Percentiles rank a stretch among this genome's conserved stretches.
Conservation (phyloP, 2,113 vertebrate species). For the Tragelaphus scriptus region DNA sequence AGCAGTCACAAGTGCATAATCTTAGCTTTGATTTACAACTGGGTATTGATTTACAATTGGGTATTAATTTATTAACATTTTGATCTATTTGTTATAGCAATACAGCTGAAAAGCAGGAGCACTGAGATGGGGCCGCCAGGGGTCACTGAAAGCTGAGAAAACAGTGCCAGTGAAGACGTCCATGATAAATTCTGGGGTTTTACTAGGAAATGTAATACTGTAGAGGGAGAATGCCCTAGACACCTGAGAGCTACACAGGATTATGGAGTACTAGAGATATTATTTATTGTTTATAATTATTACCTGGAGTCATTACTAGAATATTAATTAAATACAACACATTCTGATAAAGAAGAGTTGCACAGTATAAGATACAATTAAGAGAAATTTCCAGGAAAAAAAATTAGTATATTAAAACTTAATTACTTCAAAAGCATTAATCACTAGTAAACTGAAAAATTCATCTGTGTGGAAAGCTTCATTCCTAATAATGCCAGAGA, state of each 20-base stretch:
- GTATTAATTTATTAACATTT: not conserved
- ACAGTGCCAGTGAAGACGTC: not conserved
- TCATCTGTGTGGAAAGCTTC: not conserved
- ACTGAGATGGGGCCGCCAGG: not conserved
- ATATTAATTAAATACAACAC: not conserved
- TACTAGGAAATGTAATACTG: not conserved
- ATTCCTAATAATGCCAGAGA: not conserved
- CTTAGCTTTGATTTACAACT: not conserved
- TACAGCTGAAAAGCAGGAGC: not conserved
- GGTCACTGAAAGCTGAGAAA: not conserved
- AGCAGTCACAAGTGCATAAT: not conserved
- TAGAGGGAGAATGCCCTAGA: not conserved
- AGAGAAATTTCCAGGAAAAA: constrained; percentile 8
- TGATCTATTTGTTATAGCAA: not conserved
- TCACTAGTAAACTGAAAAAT: constrained; percentile 15
- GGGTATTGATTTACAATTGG: not conserved
- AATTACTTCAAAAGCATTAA: constrained; percentile 10
- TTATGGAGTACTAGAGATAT: not conserved
- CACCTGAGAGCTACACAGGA: not conserved
- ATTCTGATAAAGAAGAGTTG: not conserved
- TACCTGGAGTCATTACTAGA: not conserved
- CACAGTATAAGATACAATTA: not conserved
- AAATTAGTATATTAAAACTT: constrained; percentile 1
- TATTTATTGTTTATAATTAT: not conserved
- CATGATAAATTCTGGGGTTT: not conserved